Conservation (phyloP, 92 coral and sea anemone species). For the Parazoanthus swiftii region DNA sequence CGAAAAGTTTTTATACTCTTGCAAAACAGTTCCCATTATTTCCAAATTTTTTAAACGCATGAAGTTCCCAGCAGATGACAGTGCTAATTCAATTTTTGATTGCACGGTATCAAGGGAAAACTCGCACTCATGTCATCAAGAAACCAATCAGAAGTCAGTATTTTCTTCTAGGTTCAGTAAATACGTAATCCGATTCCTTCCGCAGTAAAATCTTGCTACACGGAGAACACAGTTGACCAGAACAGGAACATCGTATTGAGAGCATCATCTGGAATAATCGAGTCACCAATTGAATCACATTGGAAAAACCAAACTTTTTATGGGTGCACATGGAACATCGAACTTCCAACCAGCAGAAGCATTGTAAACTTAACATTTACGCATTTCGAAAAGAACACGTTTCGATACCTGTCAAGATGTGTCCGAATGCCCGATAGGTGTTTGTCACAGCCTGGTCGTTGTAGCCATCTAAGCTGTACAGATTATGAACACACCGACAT, state of each 20-base stretch:
- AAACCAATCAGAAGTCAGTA: no score
- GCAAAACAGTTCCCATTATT: no score
- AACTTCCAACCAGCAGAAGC: not conserved
- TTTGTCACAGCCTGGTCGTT: no score
- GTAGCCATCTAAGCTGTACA: not conserved
- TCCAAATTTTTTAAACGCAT: no score
- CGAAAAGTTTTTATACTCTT: no score
- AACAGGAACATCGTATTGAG: not conserved
- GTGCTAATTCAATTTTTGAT: no score
- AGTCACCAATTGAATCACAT: not conserved
- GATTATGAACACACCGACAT: not conserved
- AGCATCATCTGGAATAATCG: not conserved
- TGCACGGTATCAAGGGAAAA: no score
- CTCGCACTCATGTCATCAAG: no score
- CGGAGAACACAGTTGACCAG: not conserved
- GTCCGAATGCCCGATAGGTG: no score
- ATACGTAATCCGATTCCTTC: not conserved
- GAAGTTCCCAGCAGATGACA: no score
- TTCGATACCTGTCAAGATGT: no score
- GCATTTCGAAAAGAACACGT: not conserved
- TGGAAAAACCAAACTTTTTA: not conserved
- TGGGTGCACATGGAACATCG: not conserved
- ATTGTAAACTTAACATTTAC: not conserved
- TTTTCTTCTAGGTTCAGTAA: no score
- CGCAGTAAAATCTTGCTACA: not conserved